These are phyloP conservation scores for Amiota mariae DNA, from an alignment of 2,888 invertebrate species.

Conservation along the genomic window DNA sequence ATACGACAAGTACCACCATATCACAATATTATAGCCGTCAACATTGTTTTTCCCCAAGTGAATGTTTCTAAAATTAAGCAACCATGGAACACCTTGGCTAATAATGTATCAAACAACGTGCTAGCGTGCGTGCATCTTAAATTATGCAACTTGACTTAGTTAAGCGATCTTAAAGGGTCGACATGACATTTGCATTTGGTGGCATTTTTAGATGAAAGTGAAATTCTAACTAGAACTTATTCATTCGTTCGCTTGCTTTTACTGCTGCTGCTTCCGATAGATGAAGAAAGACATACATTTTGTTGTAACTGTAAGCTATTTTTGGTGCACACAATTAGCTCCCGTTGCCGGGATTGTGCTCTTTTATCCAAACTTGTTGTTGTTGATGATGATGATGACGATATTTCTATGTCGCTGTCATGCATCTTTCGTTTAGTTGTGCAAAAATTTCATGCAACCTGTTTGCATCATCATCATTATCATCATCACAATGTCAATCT, in stretches of 20 bases:
- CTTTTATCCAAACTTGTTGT: neutral
- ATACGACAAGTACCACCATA: neutral
- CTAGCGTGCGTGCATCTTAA: neutral
- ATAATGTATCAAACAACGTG: neutral
- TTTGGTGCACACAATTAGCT: conserved; percentile 16
- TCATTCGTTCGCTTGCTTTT: neutral
- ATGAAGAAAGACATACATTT: neutral
- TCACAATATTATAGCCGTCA: neutral
- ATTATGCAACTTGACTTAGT: neutral
- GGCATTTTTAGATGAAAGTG: conserved; percentile 17
- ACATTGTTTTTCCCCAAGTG: conserved; percentile 14
- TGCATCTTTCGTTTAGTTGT: neutral
- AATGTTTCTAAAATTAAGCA: conserved; percentile 27
- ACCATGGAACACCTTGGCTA: conserved; percentile 17
- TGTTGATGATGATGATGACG: conserved; percentile 14
- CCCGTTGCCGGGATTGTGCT: conserved; percentile 14
- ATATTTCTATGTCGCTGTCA: neutral
- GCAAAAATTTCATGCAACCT: neutral
- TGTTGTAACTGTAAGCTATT: conserved; percentile 1
- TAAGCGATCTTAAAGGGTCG: neutral
- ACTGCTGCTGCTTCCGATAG: neutral
- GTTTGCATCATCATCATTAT: neutral
- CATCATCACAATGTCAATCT: neutral
- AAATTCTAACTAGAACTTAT: neutral
- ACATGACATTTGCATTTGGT: conserved; percentile 29